Percentiles rank a stretch among this genome's conserved stretches.
Conservation (phyloP, 1,140 invertebrate genomes). For the Pentalonia nigronervosa region DNA sequence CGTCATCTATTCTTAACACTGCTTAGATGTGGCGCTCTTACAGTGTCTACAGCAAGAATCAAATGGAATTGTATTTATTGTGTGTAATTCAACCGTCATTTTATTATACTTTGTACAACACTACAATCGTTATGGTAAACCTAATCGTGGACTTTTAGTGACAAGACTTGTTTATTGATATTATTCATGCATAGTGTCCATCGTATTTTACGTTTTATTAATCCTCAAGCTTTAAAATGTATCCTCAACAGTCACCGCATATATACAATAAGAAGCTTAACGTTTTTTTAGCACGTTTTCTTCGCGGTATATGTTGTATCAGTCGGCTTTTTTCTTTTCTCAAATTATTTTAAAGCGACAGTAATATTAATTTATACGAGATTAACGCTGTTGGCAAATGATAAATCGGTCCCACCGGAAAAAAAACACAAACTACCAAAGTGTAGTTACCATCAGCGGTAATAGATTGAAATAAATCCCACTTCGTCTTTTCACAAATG, state of each 20-base stretch:
- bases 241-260: background rate
- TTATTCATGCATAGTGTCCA: background rate
- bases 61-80: no score
- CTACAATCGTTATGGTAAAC: no score
- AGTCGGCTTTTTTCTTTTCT: background rate
- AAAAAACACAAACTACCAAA: slow-evolving; percentile 34
- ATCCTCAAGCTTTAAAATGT: background rate
- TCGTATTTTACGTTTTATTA: background rate
- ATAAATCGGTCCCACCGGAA: slow-evolving; percentile 41
- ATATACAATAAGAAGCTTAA: slow-evolving; percentile 24
- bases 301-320: background rate
- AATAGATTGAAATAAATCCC: slow-evolving; percentile 57
- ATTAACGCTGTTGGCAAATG: slow-evolving; percentile 44
- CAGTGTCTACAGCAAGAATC: no score
- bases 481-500: slow-evolving; percentile 51
- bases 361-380: slow-evolving; percentile 56
- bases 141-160: no score
- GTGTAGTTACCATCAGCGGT: slow-evolving; percentile 25
- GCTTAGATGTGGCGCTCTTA: no score
- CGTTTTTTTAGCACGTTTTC: background rate
- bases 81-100: no score
- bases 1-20: no score
- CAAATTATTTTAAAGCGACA: slow-evolving; percentile 54
- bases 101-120: no score
- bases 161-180: no score